Evolutionary conservation across 2,888 invertebrate genomes (phyloP).

Genomic region (Philonicus albiceps): DNA sequence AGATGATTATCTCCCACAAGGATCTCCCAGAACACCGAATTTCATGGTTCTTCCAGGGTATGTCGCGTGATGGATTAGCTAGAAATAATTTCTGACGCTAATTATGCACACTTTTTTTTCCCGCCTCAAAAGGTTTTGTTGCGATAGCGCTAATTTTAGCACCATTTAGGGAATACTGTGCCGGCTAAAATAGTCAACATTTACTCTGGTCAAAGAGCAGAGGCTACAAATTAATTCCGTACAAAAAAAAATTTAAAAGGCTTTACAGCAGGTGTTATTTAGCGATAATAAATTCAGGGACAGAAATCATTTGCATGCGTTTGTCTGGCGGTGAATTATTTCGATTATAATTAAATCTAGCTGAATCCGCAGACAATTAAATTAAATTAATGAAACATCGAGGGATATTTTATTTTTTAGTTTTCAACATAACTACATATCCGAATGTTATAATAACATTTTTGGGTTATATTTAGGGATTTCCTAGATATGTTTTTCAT

Average conservation of each 20-base stretch:
- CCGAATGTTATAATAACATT: no score
- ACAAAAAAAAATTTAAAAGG: not conserved
- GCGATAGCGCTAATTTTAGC: not conserved
- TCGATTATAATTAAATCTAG: not conserved
- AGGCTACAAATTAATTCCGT: not conserved
- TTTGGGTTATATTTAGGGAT: no score
- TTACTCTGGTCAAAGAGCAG: not conserved
- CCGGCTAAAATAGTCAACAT: not conserved
- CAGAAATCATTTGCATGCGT: not conserved
- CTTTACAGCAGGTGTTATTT: not conserved
- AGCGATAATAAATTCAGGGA: not conserved
- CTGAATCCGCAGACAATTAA: not conserved
- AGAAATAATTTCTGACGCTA: slow-evolving; percentile 18
- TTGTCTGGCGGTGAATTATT: not conserved
- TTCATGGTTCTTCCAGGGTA: not conserved
- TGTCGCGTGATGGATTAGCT: slow-evolving; percentile 6
- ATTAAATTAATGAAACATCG: not conserved
- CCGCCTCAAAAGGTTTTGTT: not conserved
- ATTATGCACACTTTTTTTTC: not conserved
- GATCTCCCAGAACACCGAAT: not conserved
- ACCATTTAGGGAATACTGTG: not conserved
- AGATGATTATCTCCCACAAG: slow-evolving; percentile 2
- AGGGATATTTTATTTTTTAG: no score
- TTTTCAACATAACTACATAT: no score
- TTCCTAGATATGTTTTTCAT: no score